These are phyloP conservation scores for Glossophaga mutica DNA, from an alignment of 2,797 vertebrate genomes.

Conservation along the genomic window DNA sequence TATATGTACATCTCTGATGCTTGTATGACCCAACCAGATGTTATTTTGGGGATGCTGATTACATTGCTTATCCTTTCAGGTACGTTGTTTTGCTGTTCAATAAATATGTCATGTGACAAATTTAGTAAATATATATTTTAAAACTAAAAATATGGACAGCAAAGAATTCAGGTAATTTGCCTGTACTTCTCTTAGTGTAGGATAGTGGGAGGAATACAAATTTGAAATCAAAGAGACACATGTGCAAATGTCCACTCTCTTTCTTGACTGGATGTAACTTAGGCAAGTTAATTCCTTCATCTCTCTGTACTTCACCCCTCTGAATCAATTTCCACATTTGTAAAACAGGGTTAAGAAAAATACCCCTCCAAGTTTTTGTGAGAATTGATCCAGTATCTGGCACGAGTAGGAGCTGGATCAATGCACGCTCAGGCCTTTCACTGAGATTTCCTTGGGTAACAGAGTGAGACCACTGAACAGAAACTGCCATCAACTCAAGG, in stretches of 20 bases:
- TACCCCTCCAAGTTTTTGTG: neutral
- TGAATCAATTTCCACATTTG: neutral
- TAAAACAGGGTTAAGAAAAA: neutral
- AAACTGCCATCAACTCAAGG: neutral
- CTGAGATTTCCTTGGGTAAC: neutral
- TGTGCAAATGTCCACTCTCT: neutral
- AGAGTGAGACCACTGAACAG: neutral
- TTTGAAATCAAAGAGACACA: neutral
- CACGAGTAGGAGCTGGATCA: neutral
- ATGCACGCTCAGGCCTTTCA: neutral
- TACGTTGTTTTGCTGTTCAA: neutral
- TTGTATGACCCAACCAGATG: neutral
- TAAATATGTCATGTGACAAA: neutral
- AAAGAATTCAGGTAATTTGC: neutral
- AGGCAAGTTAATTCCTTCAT: neutral
- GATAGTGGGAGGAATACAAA: neutral
- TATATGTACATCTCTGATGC: neutral
- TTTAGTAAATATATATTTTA: neutral
- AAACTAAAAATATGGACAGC: neutral
- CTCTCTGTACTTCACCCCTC: neutral
- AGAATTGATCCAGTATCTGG: neutral
- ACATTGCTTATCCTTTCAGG: neutral
- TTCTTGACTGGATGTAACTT: neutral
- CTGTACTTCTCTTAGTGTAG: neutral
- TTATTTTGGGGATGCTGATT: neutral